Base-by-base conservation (phyloP, 2,113 vertebrate genomes). In the Cariama cristata region DNA sequence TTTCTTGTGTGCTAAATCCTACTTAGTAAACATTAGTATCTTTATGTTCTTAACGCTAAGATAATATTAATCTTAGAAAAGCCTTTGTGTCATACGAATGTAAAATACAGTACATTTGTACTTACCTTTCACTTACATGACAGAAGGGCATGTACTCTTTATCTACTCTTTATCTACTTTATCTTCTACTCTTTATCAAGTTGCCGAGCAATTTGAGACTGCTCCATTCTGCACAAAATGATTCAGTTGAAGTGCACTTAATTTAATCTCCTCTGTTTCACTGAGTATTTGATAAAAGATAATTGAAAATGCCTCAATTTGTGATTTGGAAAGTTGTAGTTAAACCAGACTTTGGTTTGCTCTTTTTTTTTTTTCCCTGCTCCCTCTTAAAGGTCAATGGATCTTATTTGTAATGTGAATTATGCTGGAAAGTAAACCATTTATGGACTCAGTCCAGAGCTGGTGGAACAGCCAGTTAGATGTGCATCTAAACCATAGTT, bases 241-340 rank as follows among this genome's bases (percentile, higher is more conserved):
- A 74, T 82, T 95, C 77, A 59, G 45, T 91, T 96, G 88, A 97
- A 96, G 93, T 91, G 80, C 88, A 88, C 88, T 97, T 97, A 90
- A 96, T 95, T 94, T 95, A 88, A 96, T 94, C 68, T 95, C 85
- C 53, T 90, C 64, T 92, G 42, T 94, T 97, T 96, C 91, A 47
- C 47, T 90, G 90, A 93, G 49, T 73, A 63, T 95, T 97, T 97
- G 88, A 95, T 96, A 74, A 89, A 96, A 97, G 92, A 87, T 85
- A 62, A 93, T 89, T 89, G 89, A 89, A 91, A 93, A 93, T 77
- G 35, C 91, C 52, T 91, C 75, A 60, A 50, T 64, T 95, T 89
- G 63, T 77, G 68, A 68, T 96, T 93, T 14, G 71, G 53, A 92
- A 95, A 86, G 40, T 96, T 97, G 90, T 42, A 83, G 42, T 83